Percentiles rank a stretch among this genome's conserved stretches.
Evolutionary conservation across 2,888 invertebrate genomes (phyloP).

Genomic region (Melanostoma mellinum): DNA sequence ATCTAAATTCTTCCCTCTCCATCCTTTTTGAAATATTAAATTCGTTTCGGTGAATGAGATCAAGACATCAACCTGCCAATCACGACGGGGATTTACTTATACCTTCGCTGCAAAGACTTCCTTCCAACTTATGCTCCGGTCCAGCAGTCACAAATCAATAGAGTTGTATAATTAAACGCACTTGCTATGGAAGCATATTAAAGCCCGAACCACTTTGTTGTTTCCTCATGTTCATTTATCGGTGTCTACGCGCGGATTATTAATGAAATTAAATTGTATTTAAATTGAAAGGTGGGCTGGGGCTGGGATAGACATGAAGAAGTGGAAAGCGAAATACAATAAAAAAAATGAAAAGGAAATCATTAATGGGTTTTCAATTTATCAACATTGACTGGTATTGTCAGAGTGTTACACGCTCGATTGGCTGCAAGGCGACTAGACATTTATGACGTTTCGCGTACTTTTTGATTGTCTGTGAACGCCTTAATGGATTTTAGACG

Average conservation of each 20-base stretch:
- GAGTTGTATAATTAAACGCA: conserved; percentile 58
- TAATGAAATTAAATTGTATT: conserved; percentile 71
- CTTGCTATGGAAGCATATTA: conserved; percentile 47
- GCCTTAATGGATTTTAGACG: conserved; percentile 61
- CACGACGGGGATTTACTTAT: conserved; percentile 74
- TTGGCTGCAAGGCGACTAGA: conserved; percentile 62
- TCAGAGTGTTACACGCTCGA: conserved; percentile 66
- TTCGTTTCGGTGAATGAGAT: conserved; percentile 47
- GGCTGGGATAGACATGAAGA: no score
- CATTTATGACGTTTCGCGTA: conserved; percentile 44
- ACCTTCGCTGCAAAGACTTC: conserved; percentile 7
- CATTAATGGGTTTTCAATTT: conserved; percentile 66
- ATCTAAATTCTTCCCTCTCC: conserved; percentile 25
- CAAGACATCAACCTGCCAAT: conserved; percentile 78
- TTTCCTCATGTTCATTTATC: conserved; percentile 18
- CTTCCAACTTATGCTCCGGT: no score
- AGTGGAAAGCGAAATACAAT: no score
- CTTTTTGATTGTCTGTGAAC: conserved; percentile 41
- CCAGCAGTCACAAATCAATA: conserved; percentile 44
- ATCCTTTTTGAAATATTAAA: conserved; percentile 24
- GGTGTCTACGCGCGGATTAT: conserved; percentile 58
- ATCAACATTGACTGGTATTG: conserved; percentile 61
- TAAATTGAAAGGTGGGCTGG: conserved; percentile 21
- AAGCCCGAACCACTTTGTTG: conserved; percentile 47
- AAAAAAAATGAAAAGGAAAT: conserved; percentile 13